Base-by-base conservation (phyloP, 2,113 vertebrate species). In the Scortum barcoo region DNA sequence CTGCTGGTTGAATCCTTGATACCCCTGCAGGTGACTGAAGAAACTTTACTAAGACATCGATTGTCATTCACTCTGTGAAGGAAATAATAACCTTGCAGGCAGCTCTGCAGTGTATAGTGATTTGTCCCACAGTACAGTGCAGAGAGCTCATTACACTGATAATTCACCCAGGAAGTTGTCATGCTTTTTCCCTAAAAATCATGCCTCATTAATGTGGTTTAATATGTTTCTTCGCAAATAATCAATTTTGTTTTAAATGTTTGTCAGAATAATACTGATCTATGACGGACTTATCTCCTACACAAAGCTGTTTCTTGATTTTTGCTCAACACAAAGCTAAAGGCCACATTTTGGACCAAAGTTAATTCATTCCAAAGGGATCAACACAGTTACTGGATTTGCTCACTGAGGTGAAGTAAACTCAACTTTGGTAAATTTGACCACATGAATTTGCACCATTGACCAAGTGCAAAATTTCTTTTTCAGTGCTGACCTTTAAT, bases 81-180 rank as follows among this genome's bases (percentile, higher is more conserved):
- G 71, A 82, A 87, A 78, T 86, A 86, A 88, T 83, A 87, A 87
- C 72, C 77, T 86, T 54, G 56, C 65, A 67, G 84, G 76, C 80
- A 76, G 53, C 56, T 80, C n/a, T 61, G 48, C 46, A 81, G 74
- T 86, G 84, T 82, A 11, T 75, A 56, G 72, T 72, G 70, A 82
- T 89, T 82, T 68, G n/a, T 53, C 81, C 85, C 51, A 44, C 42
- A 72, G 66, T 12, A 51, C 14, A 33, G 19, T 46, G 33, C 54
- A 72, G 71, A 79, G 86, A 88, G 78, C 85, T 90, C 79, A 88
- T 89, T 77, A 76, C 72, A 67, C 71, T 68, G 78, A 89, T 78
- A 69, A 83, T 89, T 86, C 62, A 72, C 38, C 38, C 67, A 62
- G 19, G 83, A 79, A 82, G 24, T 53, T 6, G 42, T 69, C 28